A percentile compares a stretch with the other conserved stretches of the same genome.
phyloP scores from a whole-genome alignment of 2,888 invertebrate genomes.

The Drosophila quinaria region DNA sequence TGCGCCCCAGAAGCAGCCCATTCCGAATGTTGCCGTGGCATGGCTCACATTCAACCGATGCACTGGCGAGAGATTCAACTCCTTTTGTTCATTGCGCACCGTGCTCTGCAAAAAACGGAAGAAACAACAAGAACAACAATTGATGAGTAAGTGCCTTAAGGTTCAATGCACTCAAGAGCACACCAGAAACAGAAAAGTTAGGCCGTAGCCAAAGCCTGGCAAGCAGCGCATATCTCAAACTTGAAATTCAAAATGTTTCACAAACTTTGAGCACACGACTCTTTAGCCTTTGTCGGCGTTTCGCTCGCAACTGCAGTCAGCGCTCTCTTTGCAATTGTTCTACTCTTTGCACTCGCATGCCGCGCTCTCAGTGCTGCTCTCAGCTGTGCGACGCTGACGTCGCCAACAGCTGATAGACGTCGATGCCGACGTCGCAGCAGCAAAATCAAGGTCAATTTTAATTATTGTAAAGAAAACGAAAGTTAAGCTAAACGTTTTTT shows the following conservation, averaged over 20 bases:
- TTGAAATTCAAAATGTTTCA: conserved; percentile 13
- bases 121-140: conserved; percentile 11
- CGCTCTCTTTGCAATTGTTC: conserved; percentile 31
- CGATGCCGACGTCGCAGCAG: conserved; percentile 14
- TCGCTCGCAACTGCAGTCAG: conserved; percentile 30
- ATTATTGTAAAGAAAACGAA: conserved; percentile 39
- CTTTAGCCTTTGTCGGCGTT: conserved; percentile 22
- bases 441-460: conserved; percentile 52
- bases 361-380: conserved; percentile 24
- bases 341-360: conserved; percentile 32
- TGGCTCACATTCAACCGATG: conserved; percentile 79
- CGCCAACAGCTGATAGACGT: conserved; percentile 50
- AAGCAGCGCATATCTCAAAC: conserved; percentile 60
- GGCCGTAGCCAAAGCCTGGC: conserved; percentile 67
- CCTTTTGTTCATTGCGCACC: conserved; percentile 84
- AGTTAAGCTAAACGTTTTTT: conserved; percentile 14
- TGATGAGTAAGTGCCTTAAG: conserved; percentile 11
- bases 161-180: conserved; percentile 34
- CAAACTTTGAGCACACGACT: conserved; percentile 13
- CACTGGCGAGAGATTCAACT: conserved; percentile 79
- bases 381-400: conserved; percentile 31
- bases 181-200: conserved; percentile 72
- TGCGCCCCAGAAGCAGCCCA: conserved; percentile 98
- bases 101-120: conserved; percentile 72
- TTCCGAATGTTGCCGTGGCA: conserved; percentile 92